Evolutionary conservation across 2,888 invertebrate genomes (phyloP), one percentile per base, ranked within the genome.

Genomic region (Pammene fasciana): DNA sequence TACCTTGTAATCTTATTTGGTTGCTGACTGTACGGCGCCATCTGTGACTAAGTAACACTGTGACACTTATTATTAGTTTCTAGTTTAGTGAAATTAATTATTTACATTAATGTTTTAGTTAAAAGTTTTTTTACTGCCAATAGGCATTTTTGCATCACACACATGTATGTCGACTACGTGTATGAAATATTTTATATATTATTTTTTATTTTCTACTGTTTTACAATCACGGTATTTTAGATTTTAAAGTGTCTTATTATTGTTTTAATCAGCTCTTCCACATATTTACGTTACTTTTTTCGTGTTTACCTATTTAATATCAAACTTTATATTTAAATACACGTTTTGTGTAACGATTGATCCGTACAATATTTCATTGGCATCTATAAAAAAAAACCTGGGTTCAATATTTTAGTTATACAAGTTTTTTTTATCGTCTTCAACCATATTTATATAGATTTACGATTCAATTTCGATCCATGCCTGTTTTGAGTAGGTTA

Each of bases 51-150:
- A 4, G 13, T 66, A 26, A 41, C 48, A 13, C 34, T 41, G 34
- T 54, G 54, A 34, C 8, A 52, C 13, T 66, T 66, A 0, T 13
- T 11, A 52, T 52, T 66, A 66, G 41, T 34, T 66, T 48, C 34
- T 52, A 67, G 43, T 59, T 67, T 67, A 67, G 66, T 26, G 9
- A 43, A 67, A 59, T 66, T 66, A 34, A 34, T 43, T 7, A 3
- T 11, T 9, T 2, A 11, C 14, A 41, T 41, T 54, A 26, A 10
- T 41, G 50, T 14, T 50, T 41, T 59, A 59, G 36, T 67, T 41
- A 57, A 65, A 55, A 38, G 13, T 45, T 66, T 11, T 43, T 34
- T 36, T 26, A 45, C 45, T 26, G 46, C 38, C 50, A 50, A 34
- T 7, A 34, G 36, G 41, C 38, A 50, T 45, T 41, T 57, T 43